Percentiles rank a stretch among this genome's conserved stretches.
Conservation (phyloP, 2,113 vertebrate species). For the Danionella cerebrum region DNA sequence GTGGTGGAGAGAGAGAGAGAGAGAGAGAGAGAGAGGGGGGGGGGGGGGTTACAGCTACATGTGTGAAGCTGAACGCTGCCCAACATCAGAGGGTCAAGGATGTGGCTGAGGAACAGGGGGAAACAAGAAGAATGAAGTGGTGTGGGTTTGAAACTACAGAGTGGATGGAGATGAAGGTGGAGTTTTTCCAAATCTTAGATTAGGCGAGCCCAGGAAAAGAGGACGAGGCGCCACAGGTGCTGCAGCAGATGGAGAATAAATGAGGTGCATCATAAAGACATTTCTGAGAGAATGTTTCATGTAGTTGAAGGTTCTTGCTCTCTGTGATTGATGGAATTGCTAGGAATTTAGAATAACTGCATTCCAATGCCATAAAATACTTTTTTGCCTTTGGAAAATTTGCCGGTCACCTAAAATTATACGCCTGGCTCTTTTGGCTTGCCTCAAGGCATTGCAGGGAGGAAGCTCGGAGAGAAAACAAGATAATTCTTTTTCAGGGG, state of each 20-base stretch:
- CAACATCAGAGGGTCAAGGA: neutral
- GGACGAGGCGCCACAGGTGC: neutral
- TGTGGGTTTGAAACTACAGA: neutral
- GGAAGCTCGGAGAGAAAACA: neutral
- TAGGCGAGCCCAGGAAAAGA: neutral
- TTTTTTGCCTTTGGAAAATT: neutral
- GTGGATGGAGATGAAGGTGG: neutral
- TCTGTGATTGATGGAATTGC: neutral
- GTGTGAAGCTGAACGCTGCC: neutral
- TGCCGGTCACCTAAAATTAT: neutral
- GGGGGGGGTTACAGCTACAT: neutral
- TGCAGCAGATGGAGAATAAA: neutral
- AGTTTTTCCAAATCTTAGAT: neutral
- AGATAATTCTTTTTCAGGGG: too few species aligned
- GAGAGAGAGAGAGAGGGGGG: neutral
- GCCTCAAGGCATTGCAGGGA: neutral
- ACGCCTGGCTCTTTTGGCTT: neutral
- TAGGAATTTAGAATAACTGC: neutral
- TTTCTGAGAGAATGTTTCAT: neutral
- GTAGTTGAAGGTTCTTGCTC: too few species aligned
- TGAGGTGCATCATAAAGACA: neutral
- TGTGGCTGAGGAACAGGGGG: neutral
- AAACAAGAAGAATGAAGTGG: neutral
- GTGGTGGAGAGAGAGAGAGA: neutral
- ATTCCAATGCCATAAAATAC: neutral